Conservation (phyloP, 2,797 vertebrate species). For the Chiroxiphia lanceolata region DNA sequence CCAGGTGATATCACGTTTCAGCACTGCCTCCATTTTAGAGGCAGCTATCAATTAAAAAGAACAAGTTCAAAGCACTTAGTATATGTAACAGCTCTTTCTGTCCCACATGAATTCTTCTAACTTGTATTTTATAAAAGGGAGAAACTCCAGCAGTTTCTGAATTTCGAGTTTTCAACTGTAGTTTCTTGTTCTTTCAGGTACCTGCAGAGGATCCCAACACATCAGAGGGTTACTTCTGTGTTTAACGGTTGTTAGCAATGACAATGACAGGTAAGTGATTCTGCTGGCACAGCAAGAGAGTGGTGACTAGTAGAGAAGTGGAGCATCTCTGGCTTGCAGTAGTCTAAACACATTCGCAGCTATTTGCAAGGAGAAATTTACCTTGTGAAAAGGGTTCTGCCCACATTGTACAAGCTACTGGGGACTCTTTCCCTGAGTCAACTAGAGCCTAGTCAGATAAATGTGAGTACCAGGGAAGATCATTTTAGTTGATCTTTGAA, state of each 20-base stretch:
- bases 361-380: background rate
- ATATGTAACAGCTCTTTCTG: background rate
- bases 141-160: background rate
- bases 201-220: background rate
- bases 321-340: background rate
- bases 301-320: background rate
- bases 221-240: background rate
- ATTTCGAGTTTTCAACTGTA: background rate
- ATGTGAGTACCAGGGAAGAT: fast-evolving
- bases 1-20: background rate
- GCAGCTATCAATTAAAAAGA: background rate
- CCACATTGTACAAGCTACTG: background rate
- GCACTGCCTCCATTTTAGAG: background rate
- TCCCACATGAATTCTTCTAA: background rate
- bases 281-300: background rate
- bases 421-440: background rate
- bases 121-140: background rate
- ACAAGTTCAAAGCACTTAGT: background rate
- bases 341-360: background rate
- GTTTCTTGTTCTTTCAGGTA: conserved; percentile 23
- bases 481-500: background rate
- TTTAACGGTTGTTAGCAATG: background rate
- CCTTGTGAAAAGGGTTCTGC: background rate
- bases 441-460: background rate
- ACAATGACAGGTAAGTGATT: background rate